Percentiles rank a stretch among this genome's conserved stretches.
Conservation (phyloP, 2,888 invertebrate species). For the Pristionchus maxplancki region DNA sequence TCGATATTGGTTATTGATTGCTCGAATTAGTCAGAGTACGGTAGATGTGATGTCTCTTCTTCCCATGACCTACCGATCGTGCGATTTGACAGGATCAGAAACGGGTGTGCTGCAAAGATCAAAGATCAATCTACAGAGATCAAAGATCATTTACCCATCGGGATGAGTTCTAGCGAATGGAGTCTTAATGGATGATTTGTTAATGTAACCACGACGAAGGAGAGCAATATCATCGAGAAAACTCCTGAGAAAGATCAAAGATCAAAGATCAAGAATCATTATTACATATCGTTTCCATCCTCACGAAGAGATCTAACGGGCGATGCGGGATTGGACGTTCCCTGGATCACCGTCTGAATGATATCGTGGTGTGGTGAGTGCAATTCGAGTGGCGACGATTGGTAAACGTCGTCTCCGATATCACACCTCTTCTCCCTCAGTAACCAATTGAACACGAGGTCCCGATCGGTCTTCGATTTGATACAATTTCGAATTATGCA, state of each 20-base stretch:
- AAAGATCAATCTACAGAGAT: constrained; percentile 3
- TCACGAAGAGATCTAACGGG: constrained; percentile 28
- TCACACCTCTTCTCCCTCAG: constrained; percentile 28
- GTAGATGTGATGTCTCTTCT: too few species aligned
- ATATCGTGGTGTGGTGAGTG: neutral
- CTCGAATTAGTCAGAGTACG: neutral
- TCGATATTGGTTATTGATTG: neutral
- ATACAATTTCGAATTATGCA: neutral
- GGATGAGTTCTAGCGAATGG: neutral
- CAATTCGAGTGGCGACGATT: neutral
- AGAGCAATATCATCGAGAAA: constrained; percentile 51
- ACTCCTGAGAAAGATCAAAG: constrained; percentile 24
- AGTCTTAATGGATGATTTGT: neutral
- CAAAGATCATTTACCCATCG: neutral
- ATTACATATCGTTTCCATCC: constrained; percentile 17
- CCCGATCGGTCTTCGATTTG: neutral
- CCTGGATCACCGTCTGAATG: neutral
- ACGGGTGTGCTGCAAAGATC: neutral
- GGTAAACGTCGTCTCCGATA: neutral
- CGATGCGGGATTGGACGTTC: constrained; percentile 23
- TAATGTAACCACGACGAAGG: constrained; percentile 46
- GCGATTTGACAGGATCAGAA: neutral
- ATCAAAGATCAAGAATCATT: constrained; percentile 38
- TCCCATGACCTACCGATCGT: neutral
- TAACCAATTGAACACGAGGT: constrained; percentile 9